phyloP scores from a whole-genome alignment of 2,797 vertebrate genomes.

The Rhinophrynus dorsalis region DNA sequence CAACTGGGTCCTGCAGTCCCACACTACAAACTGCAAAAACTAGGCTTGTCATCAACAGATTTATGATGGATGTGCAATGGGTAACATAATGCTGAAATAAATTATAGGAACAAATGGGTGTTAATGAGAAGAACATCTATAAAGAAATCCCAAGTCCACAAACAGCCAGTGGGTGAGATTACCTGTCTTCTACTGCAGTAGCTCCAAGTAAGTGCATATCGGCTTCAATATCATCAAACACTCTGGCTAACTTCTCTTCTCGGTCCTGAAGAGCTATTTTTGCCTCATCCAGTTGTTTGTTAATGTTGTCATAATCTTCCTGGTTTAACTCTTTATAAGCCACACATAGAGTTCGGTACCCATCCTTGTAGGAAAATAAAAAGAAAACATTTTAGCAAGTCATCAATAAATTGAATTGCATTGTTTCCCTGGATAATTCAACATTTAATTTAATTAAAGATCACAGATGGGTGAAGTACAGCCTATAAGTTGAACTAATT shows the following conservation, averaged over 20 bases:
- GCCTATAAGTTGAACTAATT: no score
- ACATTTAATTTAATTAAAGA: no score
- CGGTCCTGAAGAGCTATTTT: conserved; percentile 90
- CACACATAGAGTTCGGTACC: conserved; percentile 92
- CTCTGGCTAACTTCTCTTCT: conserved; percentile 85
- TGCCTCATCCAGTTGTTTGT: conserved; percentile 79
- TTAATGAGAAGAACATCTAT: no score
- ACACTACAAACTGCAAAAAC: no score
- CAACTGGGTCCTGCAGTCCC: no score
- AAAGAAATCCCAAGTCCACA: no score
- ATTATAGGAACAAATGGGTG: no score
- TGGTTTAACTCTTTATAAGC: conserved; percentile 84
- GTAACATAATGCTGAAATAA: no score
- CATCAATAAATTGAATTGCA: neutral
- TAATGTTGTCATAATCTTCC: conserved; percentile 78
- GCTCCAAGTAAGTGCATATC: conserved; percentile 93
- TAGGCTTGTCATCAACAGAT: no score
- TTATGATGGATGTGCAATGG: no score
- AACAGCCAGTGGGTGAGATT: no score
- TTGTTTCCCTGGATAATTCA: neutral
- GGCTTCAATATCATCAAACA: conserved; percentile 90
- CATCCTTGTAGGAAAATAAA: conserved; percentile 75
- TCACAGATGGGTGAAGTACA: no score
- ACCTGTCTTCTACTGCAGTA: conserved; percentile 97
- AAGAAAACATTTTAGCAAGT: conserved; percentile 5